Percentiles rank a stretch among this genome's conserved stretches.
phyloP scores from a whole-genome alignment of 2,113 vertebrate genomes.

The Rhinopithecus roxellana region DNA sequence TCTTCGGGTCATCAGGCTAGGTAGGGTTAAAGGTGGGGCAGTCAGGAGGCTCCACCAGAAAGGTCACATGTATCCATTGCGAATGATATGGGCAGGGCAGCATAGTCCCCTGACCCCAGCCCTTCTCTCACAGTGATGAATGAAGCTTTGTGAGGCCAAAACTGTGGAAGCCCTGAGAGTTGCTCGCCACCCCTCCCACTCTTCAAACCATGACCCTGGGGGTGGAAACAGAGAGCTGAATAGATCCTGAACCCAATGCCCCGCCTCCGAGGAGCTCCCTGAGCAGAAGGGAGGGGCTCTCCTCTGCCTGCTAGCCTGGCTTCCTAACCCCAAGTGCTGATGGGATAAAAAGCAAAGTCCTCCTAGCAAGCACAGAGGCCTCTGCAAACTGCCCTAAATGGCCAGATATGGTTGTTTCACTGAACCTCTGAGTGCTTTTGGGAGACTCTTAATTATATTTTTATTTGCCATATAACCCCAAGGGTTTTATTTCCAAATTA shows the following conservation, averaged over 20 bases:
- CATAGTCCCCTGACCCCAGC: neutral
- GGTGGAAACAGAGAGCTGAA: neutral
- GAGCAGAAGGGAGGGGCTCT: neutral
- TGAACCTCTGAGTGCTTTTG: neutral
- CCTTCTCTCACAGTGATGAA: neutral
- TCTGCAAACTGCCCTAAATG: neutral
- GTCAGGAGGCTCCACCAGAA: neutral
- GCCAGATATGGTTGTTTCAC: neutral
- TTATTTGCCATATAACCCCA: neutral
- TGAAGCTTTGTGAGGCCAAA: neutral
- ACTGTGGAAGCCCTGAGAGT: neutral
- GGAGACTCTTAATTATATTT: neutral
- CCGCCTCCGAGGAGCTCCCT: neutral
- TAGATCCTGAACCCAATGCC: neutral
- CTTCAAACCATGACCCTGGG: neutral
- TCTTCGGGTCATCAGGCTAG: too few species aligned
- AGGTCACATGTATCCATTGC: rapidly evolving
- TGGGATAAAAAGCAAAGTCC: neutral
- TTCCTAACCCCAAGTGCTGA: neutral
- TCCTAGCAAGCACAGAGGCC: neutral
- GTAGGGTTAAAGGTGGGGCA: neutral
- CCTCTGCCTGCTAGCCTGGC: neutral
- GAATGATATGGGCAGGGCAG: rapidly evolving
- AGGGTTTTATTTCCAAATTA: conserved; percentile 1
- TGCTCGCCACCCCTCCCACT: neutral